phyloP scores from a whole-genome alignment of 1,140 invertebrate genomes.

The Philopotamus ludificatus region DNA sequence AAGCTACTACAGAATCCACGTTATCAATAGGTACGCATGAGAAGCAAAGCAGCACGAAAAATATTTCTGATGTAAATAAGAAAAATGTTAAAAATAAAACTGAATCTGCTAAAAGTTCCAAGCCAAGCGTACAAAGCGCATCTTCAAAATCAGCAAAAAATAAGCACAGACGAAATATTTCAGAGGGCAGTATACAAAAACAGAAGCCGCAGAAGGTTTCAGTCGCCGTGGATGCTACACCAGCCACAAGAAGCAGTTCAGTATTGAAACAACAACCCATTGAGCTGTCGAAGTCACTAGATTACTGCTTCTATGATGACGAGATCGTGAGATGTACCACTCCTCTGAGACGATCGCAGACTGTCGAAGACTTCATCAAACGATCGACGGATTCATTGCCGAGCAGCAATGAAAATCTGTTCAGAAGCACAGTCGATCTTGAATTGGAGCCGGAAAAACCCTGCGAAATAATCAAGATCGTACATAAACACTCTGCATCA shows the following conservation, averaged over 20 bases:
- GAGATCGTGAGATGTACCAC: slow-evolving; percentile 45
- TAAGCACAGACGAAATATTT: slow-evolving; percentile 47
- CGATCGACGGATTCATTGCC: slow-evolving; percentile 35
- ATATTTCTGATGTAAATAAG: slow-evolving; percentile 12
- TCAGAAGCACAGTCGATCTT: slow-evolving; percentile 56
- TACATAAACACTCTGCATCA: slow-evolving; percentile 72
- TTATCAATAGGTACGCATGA: slow-evolving; percentile 33
- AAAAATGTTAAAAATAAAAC: slow-evolving; percentile 12
- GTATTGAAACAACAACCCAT: slow-evolving; percentile 73
- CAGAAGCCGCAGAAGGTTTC: slow-evolving; percentile 66
- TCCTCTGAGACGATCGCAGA: slow-evolving; percentile 51
- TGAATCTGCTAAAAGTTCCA: slow-evolving; percentile 34
- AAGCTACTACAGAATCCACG: slow-evolving; percentile 35
- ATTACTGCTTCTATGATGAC: slow-evolving; percentile 45
- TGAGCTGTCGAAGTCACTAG: slow-evolving; percentile 64
- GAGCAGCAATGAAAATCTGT: slow-evolving; percentile 45
- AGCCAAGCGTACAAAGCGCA: slow-evolving; percentile 22
- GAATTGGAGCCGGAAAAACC: slow-evolving; percentile 39
- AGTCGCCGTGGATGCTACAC: slow-evolving; percentile 73
- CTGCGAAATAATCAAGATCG: slow-evolving; percentile 53
- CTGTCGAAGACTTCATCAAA: slow-evolving; percentile 48
- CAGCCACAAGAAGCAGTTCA: slow-evolving; percentile 66
- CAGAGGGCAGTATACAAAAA: slow-evolving; percentile 44
- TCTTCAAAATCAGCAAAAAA: slow-evolving; percentile 51
- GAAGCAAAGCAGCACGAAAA: slow-evolving; percentile 19